phyloP scores from a whole-genome alignment of 1,140 invertebrate species.

The Gerris buenoi region DNA sequence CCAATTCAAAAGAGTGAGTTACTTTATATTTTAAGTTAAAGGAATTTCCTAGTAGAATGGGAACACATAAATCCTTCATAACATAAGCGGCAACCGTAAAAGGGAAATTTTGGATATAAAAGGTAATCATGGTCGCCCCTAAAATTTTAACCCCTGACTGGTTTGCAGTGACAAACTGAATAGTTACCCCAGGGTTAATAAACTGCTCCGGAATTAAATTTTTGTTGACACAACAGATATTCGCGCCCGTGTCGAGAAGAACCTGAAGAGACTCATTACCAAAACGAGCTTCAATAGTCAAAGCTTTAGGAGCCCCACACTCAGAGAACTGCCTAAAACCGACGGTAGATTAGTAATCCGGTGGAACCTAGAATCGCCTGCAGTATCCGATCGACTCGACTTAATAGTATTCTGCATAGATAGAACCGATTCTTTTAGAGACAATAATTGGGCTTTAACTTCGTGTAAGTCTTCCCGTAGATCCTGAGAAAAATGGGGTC shows the following conservation, averaged over 20 bases:
- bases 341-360: neutral
- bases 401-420: neutral
- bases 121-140: neutral
- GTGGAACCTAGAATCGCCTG: neutral
- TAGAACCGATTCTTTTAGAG: neutral
- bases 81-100: neutral
- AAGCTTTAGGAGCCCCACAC: neutral
- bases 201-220: neutral
- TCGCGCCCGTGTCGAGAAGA: neutral
- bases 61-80: neutral
- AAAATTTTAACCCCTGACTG: neutral
- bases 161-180: neutral
- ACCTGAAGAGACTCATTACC: neutral
- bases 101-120: neutral
- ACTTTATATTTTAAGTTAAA: neutral
- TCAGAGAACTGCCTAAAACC: neutral
- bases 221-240: neutral
- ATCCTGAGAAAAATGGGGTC: neutral
- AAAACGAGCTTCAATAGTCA: neutral
- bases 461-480: neutral
- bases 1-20: neutral
- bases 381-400: neutral
- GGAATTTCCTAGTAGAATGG: neutral
- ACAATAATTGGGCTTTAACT: neutral
- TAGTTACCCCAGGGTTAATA: neutral